Evolutionary conservation across 2,888 invertebrate genomes (phyloP).

Genomic region (Dermolepida albohirtum): DNA sequence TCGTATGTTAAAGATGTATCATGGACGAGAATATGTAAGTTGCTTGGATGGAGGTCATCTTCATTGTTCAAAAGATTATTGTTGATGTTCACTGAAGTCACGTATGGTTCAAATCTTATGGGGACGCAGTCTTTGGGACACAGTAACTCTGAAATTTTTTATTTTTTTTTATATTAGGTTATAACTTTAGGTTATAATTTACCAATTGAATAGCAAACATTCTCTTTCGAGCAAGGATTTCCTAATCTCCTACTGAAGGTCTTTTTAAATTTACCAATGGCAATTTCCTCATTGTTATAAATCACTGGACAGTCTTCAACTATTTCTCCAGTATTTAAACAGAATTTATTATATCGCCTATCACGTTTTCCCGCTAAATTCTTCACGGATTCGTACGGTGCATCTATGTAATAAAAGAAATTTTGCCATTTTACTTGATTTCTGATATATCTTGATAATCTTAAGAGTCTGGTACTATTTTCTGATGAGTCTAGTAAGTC

Average conservation of each 20-base stretch:
- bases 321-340: conserved; percentile 36
- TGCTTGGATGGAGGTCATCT: background rate
- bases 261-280: conserved; percentile 39
- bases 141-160: conserved; percentile 34
- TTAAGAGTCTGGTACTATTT: conserved; percentile 22
- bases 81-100: conserved; percentile 16
- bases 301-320: conserved; percentile 31
- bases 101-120: conserved; percentile 33
- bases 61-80: background rate
- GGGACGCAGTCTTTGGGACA: conserved; percentile 38
- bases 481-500: conserved; percentile 23
- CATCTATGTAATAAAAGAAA: conserved; percentile 43
- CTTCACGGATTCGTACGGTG: conserved; percentile 36
- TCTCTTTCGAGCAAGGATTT: conserved; percentile 42
- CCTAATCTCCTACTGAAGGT: conserved; percentile 43
- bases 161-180: background rate
- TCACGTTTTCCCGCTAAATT: conserved; percentile 26
- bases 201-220: conserved; percentile 44
- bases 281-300: conserved; percentile 40
- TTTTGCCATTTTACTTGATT: conserved; percentile 45
- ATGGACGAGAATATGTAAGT: conserved; percentile 11
- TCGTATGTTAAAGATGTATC: conserved; percentile 35
- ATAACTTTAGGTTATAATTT: conserved; percentile 1
- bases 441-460: conserved; percentile 41
- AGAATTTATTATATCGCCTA: conserved; percentile 42